phyloP scores from a whole-genome alignment of 2,797 vertebrate genomes.

The Catharus ustulatus region DNA sequence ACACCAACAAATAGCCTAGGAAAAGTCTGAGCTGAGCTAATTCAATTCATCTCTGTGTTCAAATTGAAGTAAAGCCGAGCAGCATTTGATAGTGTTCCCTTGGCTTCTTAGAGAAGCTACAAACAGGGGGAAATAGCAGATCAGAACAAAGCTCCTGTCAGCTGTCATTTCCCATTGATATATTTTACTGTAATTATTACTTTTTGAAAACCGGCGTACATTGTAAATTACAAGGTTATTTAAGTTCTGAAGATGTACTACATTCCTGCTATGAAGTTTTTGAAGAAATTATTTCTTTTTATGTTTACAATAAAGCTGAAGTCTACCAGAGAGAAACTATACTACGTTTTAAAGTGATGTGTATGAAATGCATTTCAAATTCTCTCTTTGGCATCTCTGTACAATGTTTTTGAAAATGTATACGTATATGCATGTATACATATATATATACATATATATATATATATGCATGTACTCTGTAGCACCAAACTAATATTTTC shows the following conservation, averaged over 20 bases:
- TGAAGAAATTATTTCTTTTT: conserved; percentile 58
- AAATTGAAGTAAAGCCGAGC: neutral
- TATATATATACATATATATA: neutral
- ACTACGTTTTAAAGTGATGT: conserved; percentile 29
- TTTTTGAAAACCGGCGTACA: conserved; percentile 24
- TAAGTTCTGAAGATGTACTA: conserved; percentile 49
- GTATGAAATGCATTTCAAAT: conserved; percentile 49
- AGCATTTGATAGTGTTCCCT: neutral
- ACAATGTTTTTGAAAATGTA: conserved; percentile 36
- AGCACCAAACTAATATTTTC: neutral
- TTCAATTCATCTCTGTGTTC: neutral
- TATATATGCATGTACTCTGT: neutral
- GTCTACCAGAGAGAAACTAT: conserved; percentile 37
- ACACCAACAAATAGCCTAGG: neutral
- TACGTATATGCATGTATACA: neutral
- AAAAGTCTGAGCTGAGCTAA: neutral
- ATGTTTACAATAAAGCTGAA: conserved; percentile 40
- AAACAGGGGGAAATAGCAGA: conserved; percentile 43
- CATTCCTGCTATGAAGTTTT: conserved; percentile 52
- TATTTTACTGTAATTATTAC: conserved; percentile 58
- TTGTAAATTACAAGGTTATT: conserved; percentile 65
- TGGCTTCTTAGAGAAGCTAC: neutral
- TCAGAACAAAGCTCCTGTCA: conserved; percentile 53
- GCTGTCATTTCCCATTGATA: conserved; percentile 47
- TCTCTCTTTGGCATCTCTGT: conserved; percentile 30